Conservation (phyloP, 2,113 vertebrate species). For the Tympanuchus pallidicinctus region DNA sequence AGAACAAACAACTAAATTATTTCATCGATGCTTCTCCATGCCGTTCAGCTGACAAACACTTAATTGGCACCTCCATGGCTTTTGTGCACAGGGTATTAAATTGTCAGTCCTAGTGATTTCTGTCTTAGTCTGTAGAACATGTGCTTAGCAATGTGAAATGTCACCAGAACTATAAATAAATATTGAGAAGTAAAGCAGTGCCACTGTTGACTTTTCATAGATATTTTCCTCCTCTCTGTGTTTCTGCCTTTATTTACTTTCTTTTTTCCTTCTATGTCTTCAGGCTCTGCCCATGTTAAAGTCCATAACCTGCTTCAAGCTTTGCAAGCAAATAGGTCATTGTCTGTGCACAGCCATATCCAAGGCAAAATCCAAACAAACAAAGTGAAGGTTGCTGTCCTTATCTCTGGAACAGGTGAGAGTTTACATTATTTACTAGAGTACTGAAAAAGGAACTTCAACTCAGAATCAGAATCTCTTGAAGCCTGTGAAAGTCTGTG, state of each 20-base stretch:
- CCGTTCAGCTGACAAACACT: neutral
- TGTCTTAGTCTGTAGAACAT: neutral
- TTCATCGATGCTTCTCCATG: neutral
- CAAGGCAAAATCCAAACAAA: constrained; percentile 61
- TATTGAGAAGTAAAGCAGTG: neutral
- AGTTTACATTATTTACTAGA: neutral
- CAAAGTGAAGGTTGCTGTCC: constrained; percentile 87
- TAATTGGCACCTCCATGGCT: neutral
- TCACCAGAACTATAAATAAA: neutral
- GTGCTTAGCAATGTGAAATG: neutral
- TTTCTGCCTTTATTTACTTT: neutral
- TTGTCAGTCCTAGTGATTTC: neutral
- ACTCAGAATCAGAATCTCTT: neutral
- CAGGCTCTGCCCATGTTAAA: constrained; percentile 74
- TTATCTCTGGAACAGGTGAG: constrained; percentile 96
- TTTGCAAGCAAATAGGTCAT: constrained; percentile 58
- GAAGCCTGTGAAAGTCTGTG: neutral
- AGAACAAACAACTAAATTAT: neutral
- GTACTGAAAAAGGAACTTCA: neutral
- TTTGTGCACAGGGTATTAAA: neutral
- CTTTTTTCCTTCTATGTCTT: neutral
- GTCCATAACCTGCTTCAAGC: constrained; percentile 75
- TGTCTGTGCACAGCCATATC: constrained; percentile 21
- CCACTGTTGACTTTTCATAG: neutral
- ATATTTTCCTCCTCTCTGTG: neutral